A percentile compares a stretch with the other conserved stretches of the same genome.
Evolutionary conservation across 2,888 invertebrate species (phyloP).

Genomic region (Epinotia nisella): DNA sequence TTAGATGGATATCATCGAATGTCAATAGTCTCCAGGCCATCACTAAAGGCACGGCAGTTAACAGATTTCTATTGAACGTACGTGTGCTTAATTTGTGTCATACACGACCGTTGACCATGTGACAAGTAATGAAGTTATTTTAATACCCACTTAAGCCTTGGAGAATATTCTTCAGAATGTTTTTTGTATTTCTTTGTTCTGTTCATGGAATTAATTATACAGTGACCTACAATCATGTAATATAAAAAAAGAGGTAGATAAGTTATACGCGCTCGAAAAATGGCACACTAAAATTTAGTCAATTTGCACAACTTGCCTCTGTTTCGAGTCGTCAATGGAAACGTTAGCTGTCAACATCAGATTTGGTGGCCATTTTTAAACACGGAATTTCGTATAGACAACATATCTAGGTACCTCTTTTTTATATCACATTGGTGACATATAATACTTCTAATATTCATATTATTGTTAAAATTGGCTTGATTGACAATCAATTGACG

Average conservation of each 20-base stretch:
- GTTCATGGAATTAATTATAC: background rate
- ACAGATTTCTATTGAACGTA: constrained; percentile 3
- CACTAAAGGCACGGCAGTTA: constrained; percentile 9
- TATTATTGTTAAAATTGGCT: constrained; percentile 7
- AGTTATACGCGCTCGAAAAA: too few relatives aligned
- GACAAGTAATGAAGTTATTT: constrained; percentile 3
- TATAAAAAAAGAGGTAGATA: too few relatives aligned
- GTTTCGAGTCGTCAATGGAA: too few relatives aligned
- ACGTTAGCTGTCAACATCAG: too few relatives aligned
- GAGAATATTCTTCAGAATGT: background rate
- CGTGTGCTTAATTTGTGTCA: constrained; percentile 10
- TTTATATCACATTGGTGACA: too few relatives aligned
- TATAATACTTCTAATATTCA: background rate
- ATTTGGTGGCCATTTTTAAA: too few relatives aligned
- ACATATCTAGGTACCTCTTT: too few relatives aligned
- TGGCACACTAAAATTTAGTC: too few relatives aligned
- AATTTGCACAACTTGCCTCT: too few relatives aligned
- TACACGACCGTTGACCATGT: constrained; percentile 4
- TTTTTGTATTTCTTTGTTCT: background rate
- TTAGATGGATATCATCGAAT: constrained; percentile 14
- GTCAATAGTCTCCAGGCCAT: background rate
- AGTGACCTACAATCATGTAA: constrained; percentile 10
- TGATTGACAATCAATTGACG: constrained; percentile 38
- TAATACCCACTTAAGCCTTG: background rate
- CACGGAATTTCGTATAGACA: too few relatives aligned